Evolutionary conservation across 2,888 invertebrate species (phyloP).

Genomic region (Conchocele bisecta): DNA sequence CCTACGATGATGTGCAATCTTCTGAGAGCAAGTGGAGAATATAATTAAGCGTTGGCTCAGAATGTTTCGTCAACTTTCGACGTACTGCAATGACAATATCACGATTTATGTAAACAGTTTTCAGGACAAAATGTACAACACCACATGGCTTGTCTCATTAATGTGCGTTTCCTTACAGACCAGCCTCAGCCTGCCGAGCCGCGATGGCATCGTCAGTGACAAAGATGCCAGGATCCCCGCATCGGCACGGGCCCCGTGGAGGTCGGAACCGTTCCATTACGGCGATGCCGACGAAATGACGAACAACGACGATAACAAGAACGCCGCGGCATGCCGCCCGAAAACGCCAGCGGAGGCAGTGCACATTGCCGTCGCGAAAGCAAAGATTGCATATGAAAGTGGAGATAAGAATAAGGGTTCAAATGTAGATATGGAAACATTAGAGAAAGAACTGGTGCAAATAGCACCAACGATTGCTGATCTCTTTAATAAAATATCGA

Average conservation of each 20-base stretch:
- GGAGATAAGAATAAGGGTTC: slow-evolving; percentile 2
- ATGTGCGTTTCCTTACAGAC: background rate
- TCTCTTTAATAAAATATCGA: slow-evolving; percentile 63
- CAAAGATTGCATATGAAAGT: slow-evolving; percentile 5
- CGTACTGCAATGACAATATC: too few relatives aligned
- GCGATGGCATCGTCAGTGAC: slow-evolving; percentile 8
- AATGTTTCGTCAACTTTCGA: too few relatives aligned
- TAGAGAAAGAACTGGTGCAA: slow-evolving; percentile 65
- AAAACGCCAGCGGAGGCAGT: slow-evolving; percentile 9
- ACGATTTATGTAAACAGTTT: too few relatives aligned
- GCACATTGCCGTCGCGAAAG: slow-evolving; percentile 4
- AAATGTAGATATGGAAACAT: slow-evolving; percentile 60
- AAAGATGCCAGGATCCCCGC: background rate
- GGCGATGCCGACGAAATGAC: background rate
- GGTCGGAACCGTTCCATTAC: background rate
- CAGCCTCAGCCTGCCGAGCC: background rate
- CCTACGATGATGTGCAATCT: too few relatives aligned
- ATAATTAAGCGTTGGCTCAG: too few relatives aligned
- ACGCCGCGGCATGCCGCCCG: background rate
- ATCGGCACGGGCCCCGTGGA: background rate
- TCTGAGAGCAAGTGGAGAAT: too few relatives aligned
- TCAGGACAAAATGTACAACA: background rate
- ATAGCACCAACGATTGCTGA: slow-evolving; percentile 68
- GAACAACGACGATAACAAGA: background rate
- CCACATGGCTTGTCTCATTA: background rate